phyloP scores from a whole-genome alignment of 2,113 vertebrate species.

The Dicrurus megarhynchus region DNA sequence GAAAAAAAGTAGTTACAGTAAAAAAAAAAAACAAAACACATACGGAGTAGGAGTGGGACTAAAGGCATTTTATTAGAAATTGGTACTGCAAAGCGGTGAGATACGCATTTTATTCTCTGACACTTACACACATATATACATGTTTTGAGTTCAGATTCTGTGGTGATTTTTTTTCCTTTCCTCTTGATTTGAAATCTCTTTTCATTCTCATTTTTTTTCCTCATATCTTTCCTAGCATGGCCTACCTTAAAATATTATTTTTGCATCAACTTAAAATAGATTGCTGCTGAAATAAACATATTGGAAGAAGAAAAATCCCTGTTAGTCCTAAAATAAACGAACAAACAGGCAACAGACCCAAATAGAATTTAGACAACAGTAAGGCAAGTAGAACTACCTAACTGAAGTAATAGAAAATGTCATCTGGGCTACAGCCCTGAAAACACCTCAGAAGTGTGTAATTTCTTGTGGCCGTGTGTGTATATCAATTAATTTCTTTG shows the following conservation, averaged over 20 bases:
- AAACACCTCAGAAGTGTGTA: neutral
- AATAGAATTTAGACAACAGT: neutral
- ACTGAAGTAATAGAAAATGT: neutral
- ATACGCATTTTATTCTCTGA: neutral
- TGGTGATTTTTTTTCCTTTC: neutral
- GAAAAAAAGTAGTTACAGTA: neutral
- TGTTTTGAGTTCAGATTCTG: neutral
- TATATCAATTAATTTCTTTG: neutral
- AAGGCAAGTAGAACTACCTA: neutral
- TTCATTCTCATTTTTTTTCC: neutral
- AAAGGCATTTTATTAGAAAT: neutral
- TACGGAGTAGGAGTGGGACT: rapidly evolving
- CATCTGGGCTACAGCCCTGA: neutral
- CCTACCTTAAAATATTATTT: neutral
- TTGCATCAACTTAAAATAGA: neutral
- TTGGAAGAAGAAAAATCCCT: neutral
- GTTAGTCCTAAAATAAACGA: neutral
- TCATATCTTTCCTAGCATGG: neutral
- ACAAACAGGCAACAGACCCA: neutral
- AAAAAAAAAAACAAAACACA: rapidly evolving
- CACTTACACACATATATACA: neutral
- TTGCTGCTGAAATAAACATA: neutral
- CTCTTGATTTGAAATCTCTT: neutral
- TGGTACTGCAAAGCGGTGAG: neutral
- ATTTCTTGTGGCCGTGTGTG: neutral